Conservation (phyloP, 2,797 vertebrate genomes). For the Rhynchonycteris naso region DNA sequence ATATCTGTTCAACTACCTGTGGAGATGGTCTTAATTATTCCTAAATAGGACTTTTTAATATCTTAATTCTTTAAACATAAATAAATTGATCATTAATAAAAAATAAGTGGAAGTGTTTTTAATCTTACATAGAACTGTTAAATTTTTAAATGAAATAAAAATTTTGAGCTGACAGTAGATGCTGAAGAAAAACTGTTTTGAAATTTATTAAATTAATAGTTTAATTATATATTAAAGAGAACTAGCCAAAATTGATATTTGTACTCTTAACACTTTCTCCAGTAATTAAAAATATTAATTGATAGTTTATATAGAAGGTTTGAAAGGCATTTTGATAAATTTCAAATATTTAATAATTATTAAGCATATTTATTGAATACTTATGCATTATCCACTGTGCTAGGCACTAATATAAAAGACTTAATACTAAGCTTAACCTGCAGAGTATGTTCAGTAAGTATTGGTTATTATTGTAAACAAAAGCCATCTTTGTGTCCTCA, state of each 20-base stretch:
- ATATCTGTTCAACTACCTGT: background rate
- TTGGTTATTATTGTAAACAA: background rate
- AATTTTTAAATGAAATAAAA: constrained; percentile 2
- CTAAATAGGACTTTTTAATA: background rate
- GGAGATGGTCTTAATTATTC: background rate
- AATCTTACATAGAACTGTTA: background rate
- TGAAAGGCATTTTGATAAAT: background rate
- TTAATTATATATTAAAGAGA: background rate
- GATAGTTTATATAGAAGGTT: background rate
- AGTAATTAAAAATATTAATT: background rate
- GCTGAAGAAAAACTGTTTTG: background rate
- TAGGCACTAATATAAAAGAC: background rate
- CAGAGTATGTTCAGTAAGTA: background rate
- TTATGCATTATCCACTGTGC: background rate
- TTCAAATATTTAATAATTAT: background rate
- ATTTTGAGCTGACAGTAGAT: background rate
- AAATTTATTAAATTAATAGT: background rate
- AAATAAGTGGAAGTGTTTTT: background rate
- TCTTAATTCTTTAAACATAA: background rate
- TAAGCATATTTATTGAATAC: background rate
- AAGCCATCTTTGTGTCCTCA: background rate
- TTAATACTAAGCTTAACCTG: background rate
- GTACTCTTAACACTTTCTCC: background rate
- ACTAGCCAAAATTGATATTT: background rate
- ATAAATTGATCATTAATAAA: background rate